Percentiles rank a stretch among this genome's conserved stretches.
phyloP scores from a whole-genome alignment of 2,797 vertebrate species.

The Sylvilagus floridanus region DNA sequence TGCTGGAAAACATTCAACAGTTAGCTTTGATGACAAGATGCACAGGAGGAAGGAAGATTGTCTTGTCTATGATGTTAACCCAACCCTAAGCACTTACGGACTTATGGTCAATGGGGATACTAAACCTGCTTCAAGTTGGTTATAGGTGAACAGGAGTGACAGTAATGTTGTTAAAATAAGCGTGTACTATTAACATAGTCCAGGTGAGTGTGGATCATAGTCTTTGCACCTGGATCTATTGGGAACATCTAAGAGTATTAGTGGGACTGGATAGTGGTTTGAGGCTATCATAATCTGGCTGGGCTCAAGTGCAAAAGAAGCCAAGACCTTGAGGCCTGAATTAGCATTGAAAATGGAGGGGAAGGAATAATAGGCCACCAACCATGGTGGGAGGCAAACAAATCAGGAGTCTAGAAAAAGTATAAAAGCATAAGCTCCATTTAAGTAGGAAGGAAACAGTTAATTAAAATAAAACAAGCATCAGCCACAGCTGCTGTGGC shows the following conservation, averaged over 20 bases:
- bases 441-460: neutral
- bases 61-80: neutral
- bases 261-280: neutral
- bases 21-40: neutral
- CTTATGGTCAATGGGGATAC: neutral
- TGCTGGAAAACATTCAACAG: neutral
- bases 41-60: neutral
- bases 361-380: neutral
- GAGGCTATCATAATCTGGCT: neutral
- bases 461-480: constrained; percentile 8
- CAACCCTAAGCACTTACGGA: neutral
- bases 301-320: neutral
- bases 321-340: neutral
- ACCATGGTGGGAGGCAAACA: neutral
- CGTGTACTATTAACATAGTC: neutral
- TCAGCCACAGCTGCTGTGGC: neutral
- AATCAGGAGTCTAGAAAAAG: neutral
- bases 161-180: neutral
- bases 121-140: neutral
- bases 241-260: neutral
- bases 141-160: neutral
- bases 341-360: neutral
- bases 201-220: neutral
- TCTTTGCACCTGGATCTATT: neutral
- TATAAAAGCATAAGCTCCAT: neutral